These are phyloP conservation scores for Cepaea nemoralis DNA, from an alignment of 1,140 invertebrate species.

Conservation along the genomic window DNA sequence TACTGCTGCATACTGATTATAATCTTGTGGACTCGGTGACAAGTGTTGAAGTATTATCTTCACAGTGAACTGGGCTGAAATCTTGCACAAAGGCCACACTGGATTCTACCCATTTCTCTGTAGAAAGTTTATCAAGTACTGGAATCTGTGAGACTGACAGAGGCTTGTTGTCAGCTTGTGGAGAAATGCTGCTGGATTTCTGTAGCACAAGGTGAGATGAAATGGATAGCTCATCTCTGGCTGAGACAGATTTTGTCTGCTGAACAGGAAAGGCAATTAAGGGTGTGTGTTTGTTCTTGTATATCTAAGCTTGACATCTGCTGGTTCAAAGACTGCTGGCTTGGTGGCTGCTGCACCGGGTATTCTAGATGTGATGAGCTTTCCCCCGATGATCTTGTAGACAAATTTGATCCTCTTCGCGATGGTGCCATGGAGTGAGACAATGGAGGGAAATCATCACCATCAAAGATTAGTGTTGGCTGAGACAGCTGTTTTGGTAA, in stretches of 20 bases:
- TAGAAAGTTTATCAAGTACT: neutral
- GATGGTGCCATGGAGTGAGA: neutral
- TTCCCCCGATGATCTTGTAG: slow-evolving; percentile 7
- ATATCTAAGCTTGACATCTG: neutral
- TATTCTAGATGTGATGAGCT: neutral
- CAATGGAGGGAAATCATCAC: slow-evolving; percentile 7
- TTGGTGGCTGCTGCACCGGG: neutral
- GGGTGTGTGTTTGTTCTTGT: neutral
- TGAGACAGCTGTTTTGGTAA: neutral
- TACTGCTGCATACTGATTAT: neutral
- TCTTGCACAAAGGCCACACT: neutral
- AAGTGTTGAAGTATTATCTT: neutral
- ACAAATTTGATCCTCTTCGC: slow-evolving; percentile 13
- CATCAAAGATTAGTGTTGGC: neutral
- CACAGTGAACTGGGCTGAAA: neutral
- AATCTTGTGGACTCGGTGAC: slow-evolving; percentile 12
- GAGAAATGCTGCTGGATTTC: neutral
- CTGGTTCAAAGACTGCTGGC: neutral
- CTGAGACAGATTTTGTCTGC: neutral
- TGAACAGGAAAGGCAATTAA: neutral
- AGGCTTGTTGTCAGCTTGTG: neutral
- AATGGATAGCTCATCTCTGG: neutral
- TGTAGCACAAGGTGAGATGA: neutral
- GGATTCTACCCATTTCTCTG: slow-evolving; percentile 19
- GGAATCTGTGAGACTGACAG: neutral